phyloP scores from a whole-genome alignment of 2,888 invertebrate genomes.

The Xestia ashworthii region DNA sequence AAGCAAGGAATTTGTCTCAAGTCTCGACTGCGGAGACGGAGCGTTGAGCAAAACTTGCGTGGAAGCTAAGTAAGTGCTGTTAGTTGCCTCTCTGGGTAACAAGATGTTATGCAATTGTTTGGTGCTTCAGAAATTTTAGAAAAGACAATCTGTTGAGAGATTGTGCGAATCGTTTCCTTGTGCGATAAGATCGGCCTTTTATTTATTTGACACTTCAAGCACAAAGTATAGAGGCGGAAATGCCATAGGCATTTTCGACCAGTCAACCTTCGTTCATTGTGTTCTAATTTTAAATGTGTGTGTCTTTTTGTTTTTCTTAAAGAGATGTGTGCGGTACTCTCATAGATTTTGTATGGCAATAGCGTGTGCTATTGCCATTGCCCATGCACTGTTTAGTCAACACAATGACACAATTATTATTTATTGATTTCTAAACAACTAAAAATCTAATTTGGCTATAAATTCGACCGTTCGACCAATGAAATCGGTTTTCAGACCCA shows the following conservation, averaged over 20 bases:
- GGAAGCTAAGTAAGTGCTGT: slow-evolving; percentile 36
- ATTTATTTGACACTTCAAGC: too few species aligned
- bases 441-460: too few species aligned
- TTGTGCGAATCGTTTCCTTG: background rate
- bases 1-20: slow-evolving; percentile 60
- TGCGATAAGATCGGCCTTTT: background rate
- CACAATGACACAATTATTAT: too few species aligned
- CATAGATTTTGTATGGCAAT: too few species aligned
- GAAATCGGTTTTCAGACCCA: too few species aligned
- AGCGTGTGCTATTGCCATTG: too few species aligned
- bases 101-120: slow-evolving; percentile 23
- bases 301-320: background rate
- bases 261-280: background rate
- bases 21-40: slow-evolving; percentile 44
- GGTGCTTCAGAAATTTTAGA: background rate
- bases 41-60: slow-evolving; percentile 37
- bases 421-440: too few species aligned
- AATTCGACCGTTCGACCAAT: too few species aligned
- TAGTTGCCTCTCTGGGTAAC: slow-evolving; percentile 16
- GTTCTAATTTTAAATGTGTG: background rate
- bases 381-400: too few species aligned
- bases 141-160: background rate
- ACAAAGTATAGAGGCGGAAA: too few species aligned
- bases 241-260: too few species aligned
- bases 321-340: too few species aligned